phyloP scores from a whole-genome alignment of 2,888 invertebrate species.

The Ormia ochracea region DNA sequence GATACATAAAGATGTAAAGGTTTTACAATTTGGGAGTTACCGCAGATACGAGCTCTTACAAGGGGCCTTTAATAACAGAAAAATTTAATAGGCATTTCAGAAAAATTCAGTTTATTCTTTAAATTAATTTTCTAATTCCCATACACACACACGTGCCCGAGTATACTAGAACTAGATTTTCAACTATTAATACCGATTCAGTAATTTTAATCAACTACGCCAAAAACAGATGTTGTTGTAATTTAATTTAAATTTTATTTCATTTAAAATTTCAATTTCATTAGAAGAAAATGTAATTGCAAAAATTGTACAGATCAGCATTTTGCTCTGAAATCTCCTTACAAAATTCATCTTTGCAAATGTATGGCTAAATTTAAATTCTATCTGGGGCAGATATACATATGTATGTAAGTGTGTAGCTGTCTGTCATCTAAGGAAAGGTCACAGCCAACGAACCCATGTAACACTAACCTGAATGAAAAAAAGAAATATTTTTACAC shows the following conservation, averaged over 20 bases:
- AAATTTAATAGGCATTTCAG: too few species aligned
- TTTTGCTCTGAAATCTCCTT: background rate
- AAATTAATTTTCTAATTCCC: background rate
- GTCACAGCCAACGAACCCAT: conserved; percentile 63
- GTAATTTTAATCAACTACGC: background rate
- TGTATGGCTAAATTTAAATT: conserved; percentile 45
- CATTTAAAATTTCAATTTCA: background rate
- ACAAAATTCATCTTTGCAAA: background rate
- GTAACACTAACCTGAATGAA: conserved; percentile 56
- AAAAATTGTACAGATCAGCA: background rate
- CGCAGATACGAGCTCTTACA: background rate
- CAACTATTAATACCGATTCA: background rate
- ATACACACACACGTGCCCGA: too few species aligned
- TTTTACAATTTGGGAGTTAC: conserved; percentile 32
- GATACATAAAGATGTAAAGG: conserved; percentile 32
- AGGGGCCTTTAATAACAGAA: conserved; percentile 44
- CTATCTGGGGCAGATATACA: conserved; percentile 39
- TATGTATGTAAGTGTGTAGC: conserved; percentile 13
- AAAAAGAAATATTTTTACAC: conserved; percentile 8
- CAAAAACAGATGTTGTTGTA: background rate
- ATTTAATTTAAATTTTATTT: background rate
- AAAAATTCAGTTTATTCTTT: background rate
- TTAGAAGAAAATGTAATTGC: background rate
- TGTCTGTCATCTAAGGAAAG: conserved; percentile 41
- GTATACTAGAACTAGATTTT: too few species aligned